Percentiles rank a stretch among this genome's conserved stretches.
Conservation (phyloP, 2,113 vertebrate species). For the Ondatra zibethicus region DNA sequence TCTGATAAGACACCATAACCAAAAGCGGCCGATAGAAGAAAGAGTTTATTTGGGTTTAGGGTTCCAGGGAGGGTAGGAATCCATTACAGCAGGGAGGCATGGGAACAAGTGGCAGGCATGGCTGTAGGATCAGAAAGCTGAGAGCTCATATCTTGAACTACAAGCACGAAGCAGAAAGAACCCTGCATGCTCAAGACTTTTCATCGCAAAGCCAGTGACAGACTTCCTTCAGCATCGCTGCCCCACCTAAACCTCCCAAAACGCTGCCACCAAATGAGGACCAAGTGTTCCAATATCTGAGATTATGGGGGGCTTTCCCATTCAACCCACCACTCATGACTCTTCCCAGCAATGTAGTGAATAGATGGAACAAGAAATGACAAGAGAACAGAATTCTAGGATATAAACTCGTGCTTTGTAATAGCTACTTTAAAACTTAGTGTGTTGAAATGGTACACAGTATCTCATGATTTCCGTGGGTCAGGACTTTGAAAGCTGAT, state of each 20-base stretch:
- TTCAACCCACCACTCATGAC: not conserved
- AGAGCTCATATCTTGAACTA: not conserved
- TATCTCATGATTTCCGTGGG: not conserved
- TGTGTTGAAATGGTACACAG: not conserved
- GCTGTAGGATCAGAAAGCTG: not conserved
- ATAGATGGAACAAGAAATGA: not conserved
- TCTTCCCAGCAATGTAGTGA: not conserved
- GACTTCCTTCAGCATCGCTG: too few species aligned
- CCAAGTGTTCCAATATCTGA: not conserved
- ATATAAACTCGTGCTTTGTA: not conserved
- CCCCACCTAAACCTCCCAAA: not conserved
- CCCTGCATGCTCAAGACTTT: not conserved
- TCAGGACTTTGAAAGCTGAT: not conserved
- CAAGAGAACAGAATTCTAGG: constrained; percentile 11
- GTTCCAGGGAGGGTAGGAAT: not conserved
- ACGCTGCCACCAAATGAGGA: too few species aligned
- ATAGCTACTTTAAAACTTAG: not conserved
- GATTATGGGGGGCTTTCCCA: not conserved
- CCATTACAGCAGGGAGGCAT: not conserved
- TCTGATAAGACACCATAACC: not conserved
- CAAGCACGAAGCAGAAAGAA: not conserved
- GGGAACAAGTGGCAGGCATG: not conserved
- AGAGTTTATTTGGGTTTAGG: not conserved
- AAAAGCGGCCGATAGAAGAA: not conserved
- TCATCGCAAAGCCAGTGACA: not conserved